Evolutionary conservation across 2,888 invertebrate species (phyloP).

Genomic region (Heteromyza rotundicornis): DNA sequence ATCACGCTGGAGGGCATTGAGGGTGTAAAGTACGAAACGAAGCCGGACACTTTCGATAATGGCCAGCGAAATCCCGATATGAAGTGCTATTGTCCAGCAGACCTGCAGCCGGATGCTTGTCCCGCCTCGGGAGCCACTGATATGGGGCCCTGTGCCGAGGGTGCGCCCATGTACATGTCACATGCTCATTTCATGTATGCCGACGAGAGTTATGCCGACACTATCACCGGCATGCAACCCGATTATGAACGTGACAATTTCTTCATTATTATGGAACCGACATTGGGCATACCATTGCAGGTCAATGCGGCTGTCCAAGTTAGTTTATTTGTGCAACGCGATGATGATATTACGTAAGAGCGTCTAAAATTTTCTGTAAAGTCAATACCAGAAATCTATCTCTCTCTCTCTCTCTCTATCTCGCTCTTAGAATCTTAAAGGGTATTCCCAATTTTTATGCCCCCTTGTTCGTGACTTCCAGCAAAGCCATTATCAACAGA

Average conservation of each 20-base stretch:
- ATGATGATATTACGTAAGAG: constrained; percentile 65
- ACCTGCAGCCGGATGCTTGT: constrained; percentile 56
- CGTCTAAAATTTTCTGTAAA: no score
- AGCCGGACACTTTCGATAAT: constrained; percentile 75
- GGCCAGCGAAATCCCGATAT: constrained; percentile 67
- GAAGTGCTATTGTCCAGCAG: constrained; percentile 72
- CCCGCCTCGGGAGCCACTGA: constrained; percentile 70
- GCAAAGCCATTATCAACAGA: constrained; percentile 38
- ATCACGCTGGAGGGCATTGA: constrained; percentile 45
- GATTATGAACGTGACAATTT: constrained; percentile 71
- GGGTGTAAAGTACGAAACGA: constrained; percentile 64
- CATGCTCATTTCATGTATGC: constrained; percentile 81
- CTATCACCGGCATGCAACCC: constrained; percentile 72
- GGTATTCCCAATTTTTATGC: constrained; percentile 47
- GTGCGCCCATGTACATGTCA: constrained; percentile 80
- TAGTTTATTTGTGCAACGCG: constrained; percentile 68
- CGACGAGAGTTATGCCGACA: constrained; percentile 70
- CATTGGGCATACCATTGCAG: constrained; percentile 76
- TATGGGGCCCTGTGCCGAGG: constrained; percentile 73
- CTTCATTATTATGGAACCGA: constrained; percentile 73
- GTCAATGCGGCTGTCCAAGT: constrained; percentile 80
- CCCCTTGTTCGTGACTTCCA: constrained; percentile 48
- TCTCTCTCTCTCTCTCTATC: neutral
- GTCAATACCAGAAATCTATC: no score
- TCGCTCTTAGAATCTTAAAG: constrained; percentile 40